Evolutionary conservation across 1,140 invertebrate genomes (phyloP).

Genomic region (Aphelenchoides besseyi): DNA sequence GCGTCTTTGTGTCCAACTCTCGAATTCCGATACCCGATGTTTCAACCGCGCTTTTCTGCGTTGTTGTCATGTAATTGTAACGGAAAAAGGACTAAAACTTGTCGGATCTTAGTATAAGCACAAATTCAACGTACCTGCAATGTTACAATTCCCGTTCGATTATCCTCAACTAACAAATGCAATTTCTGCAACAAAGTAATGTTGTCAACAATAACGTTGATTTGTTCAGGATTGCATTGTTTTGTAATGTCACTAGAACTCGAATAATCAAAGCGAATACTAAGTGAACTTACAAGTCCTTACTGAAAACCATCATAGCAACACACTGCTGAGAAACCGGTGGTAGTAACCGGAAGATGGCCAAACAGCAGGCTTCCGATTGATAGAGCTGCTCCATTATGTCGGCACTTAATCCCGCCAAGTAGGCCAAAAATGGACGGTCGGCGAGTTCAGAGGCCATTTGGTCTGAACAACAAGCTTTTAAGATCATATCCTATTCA

Average conservation of each 20-base stretch:
- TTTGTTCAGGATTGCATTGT: constrained; percentile 7
- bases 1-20: constrained; percentile 36
- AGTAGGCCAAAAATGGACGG: constrained; percentile 37
- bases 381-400: constrained; percentile 37
- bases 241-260: constrained; percentile 4
- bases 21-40: constrained; percentile 22
- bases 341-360: constrained; percentile 44
- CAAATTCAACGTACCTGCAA: constrained; percentile 18
- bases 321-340: constrained; percentile 45
- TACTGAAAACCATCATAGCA: constrained; percentile 18
- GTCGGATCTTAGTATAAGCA: background rate
- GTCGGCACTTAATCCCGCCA: constrained; percentile 25
- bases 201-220: constrained; percentile 1
- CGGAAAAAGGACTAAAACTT: constrained; percentile 34
- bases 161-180: constrained; percentile 1
- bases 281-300: background rate
- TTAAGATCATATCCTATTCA: too few species aligned
- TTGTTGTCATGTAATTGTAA: constrained; percentile 44
- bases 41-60: constrained; percentile 28
- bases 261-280: background rate
- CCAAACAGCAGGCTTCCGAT: constrained; percentile 37
- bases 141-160: background rate
- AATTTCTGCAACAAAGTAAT: constrained; percentile 16
- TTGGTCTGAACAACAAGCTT: background rate
- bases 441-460: constrained; percentile 17